Percentiles rank a stretch among this genome's conserved stretches.
Evolutionary conservation across 2,113 vertebrate genomes (phyloP).

Genomic region (Fregata magnificens): DNA sequence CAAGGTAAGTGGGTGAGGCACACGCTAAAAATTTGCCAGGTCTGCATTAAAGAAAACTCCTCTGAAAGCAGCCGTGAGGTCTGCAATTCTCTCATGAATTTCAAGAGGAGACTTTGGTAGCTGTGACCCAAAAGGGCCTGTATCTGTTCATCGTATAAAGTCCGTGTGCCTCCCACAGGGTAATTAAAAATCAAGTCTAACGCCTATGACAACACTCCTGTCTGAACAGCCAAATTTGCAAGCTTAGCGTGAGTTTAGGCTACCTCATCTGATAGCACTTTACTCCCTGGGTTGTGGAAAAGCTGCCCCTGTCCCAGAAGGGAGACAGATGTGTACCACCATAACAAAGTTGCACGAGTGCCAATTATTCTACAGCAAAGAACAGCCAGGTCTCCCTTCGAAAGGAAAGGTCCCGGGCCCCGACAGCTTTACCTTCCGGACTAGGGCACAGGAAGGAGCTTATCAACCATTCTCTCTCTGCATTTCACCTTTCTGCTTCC

Average conservation of each 20-base stretch:
- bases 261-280: neutral
- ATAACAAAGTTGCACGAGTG: neutral
- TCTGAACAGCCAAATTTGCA: neutral
- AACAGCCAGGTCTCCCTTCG: neutral
- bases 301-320: neutral
- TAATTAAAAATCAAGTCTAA: slow-evolving; percentile 13
- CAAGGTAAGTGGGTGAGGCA: neutral
- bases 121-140: neutral
- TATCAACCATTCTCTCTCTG: neutral
- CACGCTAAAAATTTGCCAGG: neutral
- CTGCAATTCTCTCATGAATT: neutral
- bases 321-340: neutral
- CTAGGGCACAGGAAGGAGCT: neutral
- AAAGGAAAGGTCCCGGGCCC: neutral
- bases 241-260: neutral
- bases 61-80: neutral
- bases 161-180: neutral
- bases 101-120: neutral
- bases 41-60: neutral
- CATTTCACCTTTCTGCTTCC: slow-evolving; percentile 1
- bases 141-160: neutral
- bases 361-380: neutral
- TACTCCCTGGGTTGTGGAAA: neutral
- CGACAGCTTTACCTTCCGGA: neutral
- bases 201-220: neutral